Percentiles rank a stretch among this genome's conserved stretches.
phyloP scores from a whole-genome alignment of 1,140 invertebrate species.

The Dinoponera quadriceps region DNA sequence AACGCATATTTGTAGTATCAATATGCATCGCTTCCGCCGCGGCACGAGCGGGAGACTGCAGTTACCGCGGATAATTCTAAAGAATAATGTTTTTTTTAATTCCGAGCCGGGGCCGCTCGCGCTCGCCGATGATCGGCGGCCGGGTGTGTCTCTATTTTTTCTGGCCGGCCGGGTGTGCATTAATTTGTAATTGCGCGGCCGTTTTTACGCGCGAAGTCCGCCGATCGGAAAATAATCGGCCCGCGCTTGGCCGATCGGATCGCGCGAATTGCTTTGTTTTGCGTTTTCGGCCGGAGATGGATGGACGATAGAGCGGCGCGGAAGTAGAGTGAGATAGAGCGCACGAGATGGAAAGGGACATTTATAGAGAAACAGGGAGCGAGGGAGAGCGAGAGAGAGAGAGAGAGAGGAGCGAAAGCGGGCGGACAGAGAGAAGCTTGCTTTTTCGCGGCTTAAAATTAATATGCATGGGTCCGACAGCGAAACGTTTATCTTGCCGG shows the following conservation, averaged over 20 bases:
- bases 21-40: conserved; percentile 55
- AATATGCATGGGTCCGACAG: conserved; percentile 84
- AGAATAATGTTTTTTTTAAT: conserved; percentile 76
- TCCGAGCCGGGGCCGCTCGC: conserved; percentile 62
- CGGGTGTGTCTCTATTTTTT: conserved; percentile 71
- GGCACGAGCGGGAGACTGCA: conserved; percentile 33
- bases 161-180: conserved; percentile 72
- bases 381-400: neutral
- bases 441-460: conserved; percentile 84
- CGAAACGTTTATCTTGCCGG: conserved; percentile 84
- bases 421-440: conserved; percentile 64
- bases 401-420: neutral
- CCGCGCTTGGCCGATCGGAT: conserved; percentile 68
- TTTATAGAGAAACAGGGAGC: conserved; percentile 26
- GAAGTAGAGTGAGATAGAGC: conserved; percentile 15
- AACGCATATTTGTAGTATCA: conserved; percentile 58
- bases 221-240: conserved; percentile 84
- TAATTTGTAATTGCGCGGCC: conserved; percentile 80
- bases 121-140: conserved; percentile 64
- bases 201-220: conserved; percentile 80
- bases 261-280: conserved; percentile 71
- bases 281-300: conserved; percentile 67
- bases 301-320: conserved; percentile 38
- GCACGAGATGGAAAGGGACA: neutral
- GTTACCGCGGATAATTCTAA: conserved; percentile 69